A percentile compares a stretch with the other conserved stretches of the same genome.
These are phyloP conservation scores for Spodoptera litura DNA, from an alignment of 1,140 invertebrate species.

Conservation along the genomic window DNA sequence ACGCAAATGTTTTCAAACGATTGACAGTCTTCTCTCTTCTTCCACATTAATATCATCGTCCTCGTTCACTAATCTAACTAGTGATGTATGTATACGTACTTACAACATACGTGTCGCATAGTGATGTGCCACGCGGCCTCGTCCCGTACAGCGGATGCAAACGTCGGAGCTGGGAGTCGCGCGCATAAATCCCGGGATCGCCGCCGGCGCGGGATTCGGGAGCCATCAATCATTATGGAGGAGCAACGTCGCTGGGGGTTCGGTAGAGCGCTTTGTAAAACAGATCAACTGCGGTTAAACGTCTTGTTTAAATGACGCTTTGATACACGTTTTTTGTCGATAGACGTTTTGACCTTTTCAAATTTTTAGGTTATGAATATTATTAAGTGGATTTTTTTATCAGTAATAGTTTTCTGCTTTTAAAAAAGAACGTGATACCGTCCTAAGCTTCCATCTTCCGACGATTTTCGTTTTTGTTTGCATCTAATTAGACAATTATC, in stretches of 20 bases:
- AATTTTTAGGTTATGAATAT: no score
- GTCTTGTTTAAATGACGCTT: constrained; percentile 9
- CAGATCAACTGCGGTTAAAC: constrained; percentile 34
- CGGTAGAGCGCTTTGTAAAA: constrained; percentile 33
- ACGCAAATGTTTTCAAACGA: not conserved
- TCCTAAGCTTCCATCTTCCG: no score
- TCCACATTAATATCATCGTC: not conserved
- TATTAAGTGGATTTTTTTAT: no score
- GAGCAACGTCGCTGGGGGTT: constrained; percentile 72
- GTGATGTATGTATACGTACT: constrained; percentile 27
- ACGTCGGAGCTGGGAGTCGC: constrained; percentile 64
- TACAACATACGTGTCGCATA: constrained; percentile 28
- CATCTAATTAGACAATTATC: no score
- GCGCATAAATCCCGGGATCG: constrained; percentile 79
- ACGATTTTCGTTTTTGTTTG: no score
- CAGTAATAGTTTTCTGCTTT: no score
- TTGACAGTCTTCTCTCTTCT: not conserved
- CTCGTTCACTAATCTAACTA: constrained; percentile 23
- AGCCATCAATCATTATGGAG: constrained; percentile 79
- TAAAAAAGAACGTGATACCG: no score
- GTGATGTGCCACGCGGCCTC: constrained; percentile 43
- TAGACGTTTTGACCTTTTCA: no score
- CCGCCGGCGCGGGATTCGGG: constrained; percentile 78
- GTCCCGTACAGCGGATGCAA: constrained; percentile 67
- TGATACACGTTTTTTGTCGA: constrained; percentile 6